A percentile compares a stretch with the other conserved stretches of the same genome.
These are phyloP conservation scores for Aptenodytes patagonicus DNA, from an alignment of 2,113 vertebrate genomes.

Conservation along the genomic window DNA sequence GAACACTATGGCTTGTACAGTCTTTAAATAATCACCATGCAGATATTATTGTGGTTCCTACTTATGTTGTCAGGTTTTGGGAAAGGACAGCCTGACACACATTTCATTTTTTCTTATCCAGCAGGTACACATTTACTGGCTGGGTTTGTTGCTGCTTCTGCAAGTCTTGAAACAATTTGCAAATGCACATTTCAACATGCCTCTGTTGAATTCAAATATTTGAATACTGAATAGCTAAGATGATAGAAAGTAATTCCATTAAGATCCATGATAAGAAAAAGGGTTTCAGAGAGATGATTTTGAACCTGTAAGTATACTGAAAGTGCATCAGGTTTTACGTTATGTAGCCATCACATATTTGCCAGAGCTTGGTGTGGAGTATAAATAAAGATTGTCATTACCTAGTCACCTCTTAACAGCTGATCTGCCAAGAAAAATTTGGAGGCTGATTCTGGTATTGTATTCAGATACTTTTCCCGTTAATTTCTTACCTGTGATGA, in stretches of 20 bases:
- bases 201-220: neutral
- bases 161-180: conserved; percentile 52
- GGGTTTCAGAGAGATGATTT: neutral
- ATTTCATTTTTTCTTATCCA: conserved; percentile 31
- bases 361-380: neutral
- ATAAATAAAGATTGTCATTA: neutral
- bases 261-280: neutral
- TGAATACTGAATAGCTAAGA: conserved; percentile 11
- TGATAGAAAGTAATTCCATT: neutral
- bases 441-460: neutral
- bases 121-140: neutral
- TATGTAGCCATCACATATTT: neutral
- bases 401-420: neutral
- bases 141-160: conserved; percentile 17
- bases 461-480: neutral
- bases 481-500: neutral
- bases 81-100: neutral
- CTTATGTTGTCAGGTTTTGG: neutral
- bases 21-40: neutral
- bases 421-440: neutral
- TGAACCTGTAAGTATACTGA: neutral
- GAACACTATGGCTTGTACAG: neutral
- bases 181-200: neutral
- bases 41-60: neutral
- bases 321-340: neutral